Evolutionary conservation across 2,113 vertebrate genomes (phyloP).

Genomic region (Colinus virginianus): DNA sequence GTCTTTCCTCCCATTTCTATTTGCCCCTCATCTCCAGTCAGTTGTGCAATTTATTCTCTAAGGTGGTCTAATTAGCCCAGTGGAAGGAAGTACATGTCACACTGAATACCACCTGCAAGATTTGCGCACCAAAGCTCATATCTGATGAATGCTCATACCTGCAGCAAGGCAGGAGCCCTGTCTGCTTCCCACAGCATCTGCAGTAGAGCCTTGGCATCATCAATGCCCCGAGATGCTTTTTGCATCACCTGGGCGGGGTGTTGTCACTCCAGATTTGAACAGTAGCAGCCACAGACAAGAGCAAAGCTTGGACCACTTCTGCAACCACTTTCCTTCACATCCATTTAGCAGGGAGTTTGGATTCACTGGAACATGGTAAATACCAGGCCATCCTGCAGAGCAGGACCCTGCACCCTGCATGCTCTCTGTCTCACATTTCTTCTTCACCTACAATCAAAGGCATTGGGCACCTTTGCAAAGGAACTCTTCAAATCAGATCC

Average conservation of each 20-base stretch:
- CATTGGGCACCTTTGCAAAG: not conserved
- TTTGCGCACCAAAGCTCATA: constrained; percentile 18
- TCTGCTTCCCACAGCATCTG: not conserved
- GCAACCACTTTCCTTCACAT: not conserved
- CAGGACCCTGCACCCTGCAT: not conserved
- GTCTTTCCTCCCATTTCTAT: not conserved
- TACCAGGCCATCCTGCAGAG: not conserved
- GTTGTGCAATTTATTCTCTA: not conserved
- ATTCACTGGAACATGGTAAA: not conserved
- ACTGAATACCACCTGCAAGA: constrained; percentile 40
- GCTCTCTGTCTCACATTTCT: not conserved
- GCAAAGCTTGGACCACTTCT: not conserved
- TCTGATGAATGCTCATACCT: not conserved
- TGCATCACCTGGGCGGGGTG: not conserved
- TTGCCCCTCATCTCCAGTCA: not conserved
- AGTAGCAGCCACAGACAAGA: not conserved
- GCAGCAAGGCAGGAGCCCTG: not conserved
- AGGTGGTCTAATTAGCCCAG: not conserved
- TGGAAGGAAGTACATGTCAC: not conserved
- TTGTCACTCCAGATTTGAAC: not conserved
- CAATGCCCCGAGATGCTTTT: not conserved
- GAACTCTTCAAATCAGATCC: not conserved
- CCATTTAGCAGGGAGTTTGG: not conserved
- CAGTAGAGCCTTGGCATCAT: not conserved
- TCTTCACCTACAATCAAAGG: not conserved